A percentile compares a stretch with the other conserved stretches of the same genome.
Evolutionary conservation across 23 tunicate genomes (phyloP).

Genomic region (Diplosoma virens): DNA sequence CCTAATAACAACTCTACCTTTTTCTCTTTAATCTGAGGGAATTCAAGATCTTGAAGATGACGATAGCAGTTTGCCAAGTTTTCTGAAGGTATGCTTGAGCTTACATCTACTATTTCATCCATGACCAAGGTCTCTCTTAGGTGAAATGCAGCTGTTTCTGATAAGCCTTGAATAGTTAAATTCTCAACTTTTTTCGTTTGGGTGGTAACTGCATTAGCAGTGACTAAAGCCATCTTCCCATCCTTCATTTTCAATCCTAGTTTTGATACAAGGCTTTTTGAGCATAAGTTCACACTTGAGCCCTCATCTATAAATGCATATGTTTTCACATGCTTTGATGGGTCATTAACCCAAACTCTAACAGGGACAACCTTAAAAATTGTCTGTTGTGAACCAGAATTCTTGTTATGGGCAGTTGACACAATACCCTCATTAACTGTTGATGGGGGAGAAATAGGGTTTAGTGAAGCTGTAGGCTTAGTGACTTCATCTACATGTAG

Average conservation of each 20-base stretch:
- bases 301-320: conserved; percentile 22
- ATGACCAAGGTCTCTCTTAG: neutral
- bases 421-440: too few relatives aligned
- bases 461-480: too few relatives aligned
- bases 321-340: neutral
- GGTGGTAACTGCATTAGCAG: neutral
- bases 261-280: neutral
- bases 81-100: neutral
- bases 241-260: neutral
- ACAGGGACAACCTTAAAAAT: conserved; percentile 19
- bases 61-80: neutral
- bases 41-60: neutral
- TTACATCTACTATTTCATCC: neutral
- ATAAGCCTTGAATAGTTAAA: neutral
- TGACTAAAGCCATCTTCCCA: neutral
- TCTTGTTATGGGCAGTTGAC: too few relatives aligned
- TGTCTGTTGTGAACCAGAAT: too few relatives aligned
- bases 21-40: neutral
- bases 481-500: too few relatives aligned
- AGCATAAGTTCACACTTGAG: conserved; percentile 8
- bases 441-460: too few relatives aligned
- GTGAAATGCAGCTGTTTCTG: neutral
- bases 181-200: neutral
- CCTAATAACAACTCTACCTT: neutral
- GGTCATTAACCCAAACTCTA: neutral